A percentile compares a stretch with the other conserved stretches of the same genome.
Conservation (phyloP, 2,888 invertebrate species). For the Diarsia brunnea region DNA sequence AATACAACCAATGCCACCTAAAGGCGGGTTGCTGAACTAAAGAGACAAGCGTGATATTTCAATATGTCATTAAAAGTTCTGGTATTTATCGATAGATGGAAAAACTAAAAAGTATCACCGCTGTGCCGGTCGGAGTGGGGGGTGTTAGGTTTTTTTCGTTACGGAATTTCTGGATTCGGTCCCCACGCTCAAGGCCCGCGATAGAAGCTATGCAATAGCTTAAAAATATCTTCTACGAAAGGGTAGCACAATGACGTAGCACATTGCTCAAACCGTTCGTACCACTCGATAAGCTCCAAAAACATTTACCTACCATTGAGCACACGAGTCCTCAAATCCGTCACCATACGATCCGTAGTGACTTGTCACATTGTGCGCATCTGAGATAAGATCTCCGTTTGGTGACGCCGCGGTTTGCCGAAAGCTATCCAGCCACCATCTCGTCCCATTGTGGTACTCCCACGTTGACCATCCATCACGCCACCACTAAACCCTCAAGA, state of each 20-base stretch:
- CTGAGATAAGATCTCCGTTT: conserved; percentile 73
- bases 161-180: too few relatives aligned
- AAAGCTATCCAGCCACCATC: conserved; percentile 82
- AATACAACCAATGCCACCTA: too few relatives aligned
- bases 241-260: conserved; percentile 37
- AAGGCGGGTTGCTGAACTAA: too few relatives aligned
- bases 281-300: conserved; percentile 43
- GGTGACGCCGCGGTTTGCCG: conserved; percentile 87
- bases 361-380: conserved; percentile 75
- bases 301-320: conserved; percentile 52
- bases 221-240: background rate
- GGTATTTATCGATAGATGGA: too few relatives aligned
- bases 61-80: too few relatives aligned
- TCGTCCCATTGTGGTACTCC: conserved; percentile 75
- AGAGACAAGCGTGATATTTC: too few relatives aligned
- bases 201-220: too few relatives aligned
- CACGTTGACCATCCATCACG: conserved; percentile 81
- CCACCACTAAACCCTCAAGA: conserved; percentile 80
- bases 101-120: too few relatives aligned
- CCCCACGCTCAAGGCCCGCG: too few relatives aligned
- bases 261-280: conserved; percentile 24
- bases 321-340: conserved; percentile 68
- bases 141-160: too few relatives aligned
- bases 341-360: conserved; percentile 77
- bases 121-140: too few relatives aligned